Conservation (phyloP, 2,888 invertebrate species). For the Coelogynopora nodosa region DNA sequence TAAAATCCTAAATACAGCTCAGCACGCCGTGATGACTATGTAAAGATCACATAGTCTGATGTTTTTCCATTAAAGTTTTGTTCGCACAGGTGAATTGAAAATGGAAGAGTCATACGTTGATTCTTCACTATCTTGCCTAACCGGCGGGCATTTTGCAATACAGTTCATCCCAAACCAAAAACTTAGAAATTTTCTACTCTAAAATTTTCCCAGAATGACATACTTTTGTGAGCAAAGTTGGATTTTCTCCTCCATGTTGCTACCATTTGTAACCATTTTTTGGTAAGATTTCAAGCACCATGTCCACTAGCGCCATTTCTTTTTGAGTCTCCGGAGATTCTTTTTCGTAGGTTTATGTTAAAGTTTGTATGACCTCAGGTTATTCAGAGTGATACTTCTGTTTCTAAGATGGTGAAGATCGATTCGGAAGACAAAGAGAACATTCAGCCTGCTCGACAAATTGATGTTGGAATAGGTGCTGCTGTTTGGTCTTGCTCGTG, state of each 20-base stretch:
- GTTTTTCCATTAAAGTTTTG: neutral
- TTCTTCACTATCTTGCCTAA: neutral
- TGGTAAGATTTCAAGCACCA: conserved; percentile 19
- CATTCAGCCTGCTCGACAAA: neutral
- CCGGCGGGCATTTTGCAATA: neutral
- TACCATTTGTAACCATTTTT: too few species aligned
- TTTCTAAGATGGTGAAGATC: conserved; percentile 28
- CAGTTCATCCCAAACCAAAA: neutral
- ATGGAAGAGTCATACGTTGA: neutral
- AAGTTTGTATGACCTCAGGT: conserved; percentile 12
- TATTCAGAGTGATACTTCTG: conserved; percentile 15
- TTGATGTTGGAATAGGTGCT: conserved; percentile 19
- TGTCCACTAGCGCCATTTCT: neutral
- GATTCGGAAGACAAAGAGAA: neutral
- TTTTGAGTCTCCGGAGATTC: conserved; percentile 18
- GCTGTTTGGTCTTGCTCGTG: conserved; percentile 18
- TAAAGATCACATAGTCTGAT: neutral
- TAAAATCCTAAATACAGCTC: neutral
- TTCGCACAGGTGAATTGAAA: neutral
- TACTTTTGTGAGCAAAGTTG: neutral
- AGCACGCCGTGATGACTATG: neutral
- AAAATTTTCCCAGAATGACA: neutral
- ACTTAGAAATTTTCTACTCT: neutral
- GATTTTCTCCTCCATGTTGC: neutral
- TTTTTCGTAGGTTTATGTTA: conserved; percentile 18